These are phyloP conservation scores for Clinocottus analis DNA, from an alignment of 2,113 vertebrate species.

Conservation along the genomic window DNA sequence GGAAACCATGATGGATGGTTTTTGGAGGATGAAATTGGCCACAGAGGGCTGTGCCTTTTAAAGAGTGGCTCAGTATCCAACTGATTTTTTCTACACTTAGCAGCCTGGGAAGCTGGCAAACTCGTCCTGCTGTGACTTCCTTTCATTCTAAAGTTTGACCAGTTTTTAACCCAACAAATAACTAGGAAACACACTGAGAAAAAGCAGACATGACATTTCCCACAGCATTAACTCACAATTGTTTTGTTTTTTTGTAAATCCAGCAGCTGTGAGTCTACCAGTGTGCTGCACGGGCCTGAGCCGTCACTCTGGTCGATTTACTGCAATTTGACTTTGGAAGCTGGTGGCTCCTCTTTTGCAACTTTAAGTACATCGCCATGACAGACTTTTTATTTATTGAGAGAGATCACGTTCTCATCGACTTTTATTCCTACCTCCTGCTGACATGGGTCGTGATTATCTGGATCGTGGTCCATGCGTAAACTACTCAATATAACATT, in stretches of 20 bases:
- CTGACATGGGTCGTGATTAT: no score
- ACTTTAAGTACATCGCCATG: neutral
- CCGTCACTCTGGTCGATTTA: neutral
- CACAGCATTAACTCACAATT: neutral
- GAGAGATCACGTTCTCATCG: neutral
- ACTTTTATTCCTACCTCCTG: neutral
- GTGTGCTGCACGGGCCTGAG: neutral
- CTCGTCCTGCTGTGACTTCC: neutral
- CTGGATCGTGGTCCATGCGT: no score
- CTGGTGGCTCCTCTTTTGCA: neutral
- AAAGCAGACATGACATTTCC: constrained; percentile 18
- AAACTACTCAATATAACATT: no score
- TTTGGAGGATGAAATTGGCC: constrained; percentile 19
- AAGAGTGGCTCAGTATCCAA: neutral
- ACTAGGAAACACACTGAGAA: neutral
- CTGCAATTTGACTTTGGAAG: constrained; percentile 1
- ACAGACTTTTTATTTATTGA: neutral
- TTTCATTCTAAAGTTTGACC: constrained; percentile 16
- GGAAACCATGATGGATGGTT: constrained; percentile 25
- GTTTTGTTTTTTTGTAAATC: constrained; percentile 10
- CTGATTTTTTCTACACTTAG: neutral
- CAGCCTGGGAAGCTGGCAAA: neutral
- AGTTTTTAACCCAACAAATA: constrained; percentile 9
- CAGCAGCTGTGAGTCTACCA: neutral
- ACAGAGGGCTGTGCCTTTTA: neutral